Evolutionary conservation across 2,888 invertebrate species (phyloP).

Genomic region (Coecobrya sp.): DNA sequence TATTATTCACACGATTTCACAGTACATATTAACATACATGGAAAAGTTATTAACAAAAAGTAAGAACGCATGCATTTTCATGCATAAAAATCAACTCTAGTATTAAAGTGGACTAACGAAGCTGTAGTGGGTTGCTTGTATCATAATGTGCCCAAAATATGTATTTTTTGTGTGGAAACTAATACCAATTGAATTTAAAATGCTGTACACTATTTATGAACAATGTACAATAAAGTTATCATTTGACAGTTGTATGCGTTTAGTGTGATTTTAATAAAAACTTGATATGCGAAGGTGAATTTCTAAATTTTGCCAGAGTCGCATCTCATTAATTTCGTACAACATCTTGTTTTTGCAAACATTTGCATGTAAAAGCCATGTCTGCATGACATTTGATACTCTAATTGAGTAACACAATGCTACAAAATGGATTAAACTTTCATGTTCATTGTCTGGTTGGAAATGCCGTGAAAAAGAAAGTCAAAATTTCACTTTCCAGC

Average conservation of each 20-base stretch:
- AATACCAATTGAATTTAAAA: no score
- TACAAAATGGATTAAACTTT: constrained; percentile 18
- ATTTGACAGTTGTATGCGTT: no score
- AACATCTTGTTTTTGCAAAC: neutral
- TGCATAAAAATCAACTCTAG: constrained; percentile 27
- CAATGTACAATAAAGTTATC: no score
- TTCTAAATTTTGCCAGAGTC: neutral
- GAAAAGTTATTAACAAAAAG: constrained; percentile 16
- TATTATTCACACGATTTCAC: constrained; percentile 52
- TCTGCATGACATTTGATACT: constrained; percentile 10
- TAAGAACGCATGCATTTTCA: neutral
- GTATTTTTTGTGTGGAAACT: no score
- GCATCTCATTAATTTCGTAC: neutral
- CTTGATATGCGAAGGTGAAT: neutral
- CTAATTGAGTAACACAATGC: constrained; percentile 38
- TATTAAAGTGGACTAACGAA: neutral
- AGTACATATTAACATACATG: constrained; percentile 10
- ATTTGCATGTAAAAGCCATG: neutral
- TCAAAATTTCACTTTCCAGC: neutral
- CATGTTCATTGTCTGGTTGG: constrained; percentile 34
- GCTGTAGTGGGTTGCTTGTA: no score
- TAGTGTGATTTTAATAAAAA: neutral
- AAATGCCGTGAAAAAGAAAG: neutral
- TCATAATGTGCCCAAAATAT: neutral
- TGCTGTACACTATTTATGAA: no score